These are phyloP conservation scores for Morpho achilles DNA, from an alignment of 2,888 invertebrate species.

Conservation along the genomic window DNA sequence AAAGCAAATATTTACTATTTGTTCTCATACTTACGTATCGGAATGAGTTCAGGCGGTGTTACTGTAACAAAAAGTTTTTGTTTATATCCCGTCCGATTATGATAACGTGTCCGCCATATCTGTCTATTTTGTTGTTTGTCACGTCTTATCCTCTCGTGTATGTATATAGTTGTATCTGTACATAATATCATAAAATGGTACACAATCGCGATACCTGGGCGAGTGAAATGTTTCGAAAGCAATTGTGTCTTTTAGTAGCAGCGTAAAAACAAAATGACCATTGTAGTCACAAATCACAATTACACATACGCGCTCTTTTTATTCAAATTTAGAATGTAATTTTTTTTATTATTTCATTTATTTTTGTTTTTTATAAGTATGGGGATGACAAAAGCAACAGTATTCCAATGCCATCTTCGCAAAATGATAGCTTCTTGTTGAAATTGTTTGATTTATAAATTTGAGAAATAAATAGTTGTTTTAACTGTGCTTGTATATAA, in stretches of 20 bases:
- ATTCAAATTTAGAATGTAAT: too few species aligned
- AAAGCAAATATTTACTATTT: constrained; percentile 11
- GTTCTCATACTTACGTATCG: constrained; percentile 27
- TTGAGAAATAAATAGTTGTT: not conserved
- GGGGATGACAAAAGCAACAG: too few species aligned
- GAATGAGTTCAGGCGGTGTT: constrained; percentile 20
- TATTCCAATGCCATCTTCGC: too few species aligned
- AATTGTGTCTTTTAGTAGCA: not conserved
- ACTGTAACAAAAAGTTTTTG: constrained; percentile 29
- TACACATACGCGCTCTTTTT: too few species aligned
- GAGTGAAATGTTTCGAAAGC: not conserved
- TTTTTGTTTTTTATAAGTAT: too few species aligned
- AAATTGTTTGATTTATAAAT: not conserved
- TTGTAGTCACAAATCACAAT: too few species aligned
- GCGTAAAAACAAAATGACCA: too few species aligned
- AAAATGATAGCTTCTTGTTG: too few species aligned
- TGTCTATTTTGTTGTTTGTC: constrained; percentile 2
- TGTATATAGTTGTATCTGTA: constrained; percentile 2
- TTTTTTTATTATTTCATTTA: too few species aligned
- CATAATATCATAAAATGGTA: constrained; percentile 10
- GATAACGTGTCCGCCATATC: not conserved
- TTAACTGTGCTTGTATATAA: not conserved
- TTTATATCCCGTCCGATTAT: constrained; percentile 13
- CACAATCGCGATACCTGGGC: not conserved
- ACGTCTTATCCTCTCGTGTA: constrained; percentile 8